Evolutionary conservation across 2,888 invertebrate species (phyloP).

Genomic region (Drosophila pseudotalamancana): DNA sequence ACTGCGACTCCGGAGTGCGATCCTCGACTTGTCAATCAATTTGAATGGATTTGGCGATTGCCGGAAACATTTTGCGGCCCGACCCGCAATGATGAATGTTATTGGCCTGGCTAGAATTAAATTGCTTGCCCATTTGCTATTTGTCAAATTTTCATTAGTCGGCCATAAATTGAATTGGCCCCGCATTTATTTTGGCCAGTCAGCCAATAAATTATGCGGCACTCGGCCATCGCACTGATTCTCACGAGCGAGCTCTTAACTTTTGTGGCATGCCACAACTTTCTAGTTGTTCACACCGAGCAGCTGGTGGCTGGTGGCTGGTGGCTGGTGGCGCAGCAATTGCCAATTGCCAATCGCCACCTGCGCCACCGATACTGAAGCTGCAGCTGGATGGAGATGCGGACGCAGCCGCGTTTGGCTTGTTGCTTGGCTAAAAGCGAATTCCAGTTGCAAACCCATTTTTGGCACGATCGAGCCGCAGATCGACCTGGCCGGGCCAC

Average conservation of each 20-base stretch:
- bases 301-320: not conserved
- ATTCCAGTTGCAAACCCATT: constrained; percentile 80
- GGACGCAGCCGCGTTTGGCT: constrained; percentile 10
- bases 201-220: constrained; percentile 63
- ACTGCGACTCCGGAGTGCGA: not conserved
- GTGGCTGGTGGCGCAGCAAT: too few species aligned
- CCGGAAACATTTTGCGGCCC: constrained; percentile 41
- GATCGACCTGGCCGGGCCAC: constrained; percentile 45
- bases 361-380: constrained; percentile 55
- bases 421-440: constrained; percentile 71
- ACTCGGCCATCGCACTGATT: constrained; percentile 63
- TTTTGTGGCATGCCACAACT: constrained; percentile 55
- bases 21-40: constrained; percentile 56
- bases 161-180: constrained; percentile 70
- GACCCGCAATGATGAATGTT: constrained; percentile 65
- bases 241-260: constrained; percentile 54
- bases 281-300: constrained; percentile 76
- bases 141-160: constrained; percentile 76
- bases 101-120: constrained; percentile 50
- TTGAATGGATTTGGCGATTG: constrained; percentile 11
- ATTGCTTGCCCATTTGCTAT: constrained; percentile 69
- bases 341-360: constrained; percentile 62
- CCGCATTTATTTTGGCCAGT: constrained; percentile 61
- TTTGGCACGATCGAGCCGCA: constrained; percentile 72
- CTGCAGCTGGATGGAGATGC: constrained; percentile 21